Conservation (phyloP, 1,140 invertebrate genomes). For the Euwallacea similis region DNA sequence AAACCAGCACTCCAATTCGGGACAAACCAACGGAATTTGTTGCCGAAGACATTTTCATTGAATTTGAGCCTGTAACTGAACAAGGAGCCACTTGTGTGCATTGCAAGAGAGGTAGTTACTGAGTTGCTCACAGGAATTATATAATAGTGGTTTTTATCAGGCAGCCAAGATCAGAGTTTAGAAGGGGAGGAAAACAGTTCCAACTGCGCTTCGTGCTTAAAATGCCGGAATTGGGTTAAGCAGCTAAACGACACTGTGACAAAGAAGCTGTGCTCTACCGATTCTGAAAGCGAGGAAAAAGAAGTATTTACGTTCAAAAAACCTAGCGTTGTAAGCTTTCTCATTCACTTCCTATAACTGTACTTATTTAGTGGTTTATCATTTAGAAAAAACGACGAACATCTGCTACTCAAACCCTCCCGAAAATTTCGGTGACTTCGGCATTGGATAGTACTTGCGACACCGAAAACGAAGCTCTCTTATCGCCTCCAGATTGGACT, state of each 20-base stretch:
- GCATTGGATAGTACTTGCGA: constrained; percentile 41
- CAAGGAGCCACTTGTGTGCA: constrained; percentile 24
- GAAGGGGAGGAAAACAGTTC: constrained; percentile 21
- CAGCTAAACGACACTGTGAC: constrained; percentile 34
- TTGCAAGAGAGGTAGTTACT: constrained; percentile 25
- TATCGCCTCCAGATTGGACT: constrained; percentile 51
- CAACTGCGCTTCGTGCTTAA: constrained; percentile 42
- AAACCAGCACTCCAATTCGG: constrained; percentile 7
- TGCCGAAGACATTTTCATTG: not conserved
- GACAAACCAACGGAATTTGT: constrained; percentile 1
- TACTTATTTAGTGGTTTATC: not conserved
- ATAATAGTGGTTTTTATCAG: constrained; percentile 20
- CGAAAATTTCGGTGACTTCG: constrained; percentile 30
- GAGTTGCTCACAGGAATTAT: not conserved
- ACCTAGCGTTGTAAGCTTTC: constrained; percentile 25
- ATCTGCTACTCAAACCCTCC: constrained; percentile 21
- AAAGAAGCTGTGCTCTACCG: constrained; percentile 34
- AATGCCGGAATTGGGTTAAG: constrained; percentile 53
- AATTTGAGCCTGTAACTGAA: not conserved
- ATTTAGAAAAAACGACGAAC: constrained; percentile 28
- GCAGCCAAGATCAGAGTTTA: constrained; percentile 23
- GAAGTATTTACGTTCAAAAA: constrained; percentile 35
- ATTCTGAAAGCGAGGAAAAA: constrained; percentile 43
- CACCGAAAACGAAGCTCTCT: constrained; percentile 44
- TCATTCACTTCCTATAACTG: not conserved